Evolutionary conservation across 2,888 invertebrate species (phyloP).

Genomic region (Mantis religiosa): DNA sequence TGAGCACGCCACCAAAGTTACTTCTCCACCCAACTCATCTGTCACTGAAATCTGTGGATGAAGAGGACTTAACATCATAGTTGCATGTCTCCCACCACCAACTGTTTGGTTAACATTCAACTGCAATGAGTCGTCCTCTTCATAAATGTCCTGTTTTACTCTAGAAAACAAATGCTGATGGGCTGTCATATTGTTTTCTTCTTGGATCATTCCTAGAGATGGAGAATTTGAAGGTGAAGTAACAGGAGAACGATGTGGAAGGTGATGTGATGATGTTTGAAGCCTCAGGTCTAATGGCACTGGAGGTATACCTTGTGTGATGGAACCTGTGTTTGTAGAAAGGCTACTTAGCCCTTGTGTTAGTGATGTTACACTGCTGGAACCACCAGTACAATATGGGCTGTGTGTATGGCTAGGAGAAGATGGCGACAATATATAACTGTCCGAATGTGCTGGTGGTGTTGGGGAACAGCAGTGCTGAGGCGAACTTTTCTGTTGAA

Average conservation of each 20-base stretch:
- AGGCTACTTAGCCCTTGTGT: constrained; percentile 68
- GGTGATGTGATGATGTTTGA: constrained; percentile 24
- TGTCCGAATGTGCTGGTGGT: background rate
- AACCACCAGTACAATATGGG: background rate
- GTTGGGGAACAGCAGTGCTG: background rate
- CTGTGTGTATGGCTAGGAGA: background rate
- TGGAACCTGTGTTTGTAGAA: constrained; percentile 67
- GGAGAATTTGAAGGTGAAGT: constrained; percentile 48
- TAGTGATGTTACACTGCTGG: constrained; percentile 49
- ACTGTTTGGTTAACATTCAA: background rate
- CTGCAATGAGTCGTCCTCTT: background rate
- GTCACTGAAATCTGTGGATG: constrained; percentile 90
- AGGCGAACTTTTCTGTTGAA: background rate
- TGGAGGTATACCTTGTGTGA: constrained; percentile 65
- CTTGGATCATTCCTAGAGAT: constrained; percentile 73
- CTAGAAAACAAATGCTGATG: background rate
- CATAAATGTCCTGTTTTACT: background rate
- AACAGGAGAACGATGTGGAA: constrained; percentile 44
- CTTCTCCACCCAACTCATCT: constrained; percentile 82
- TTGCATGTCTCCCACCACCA: background rate
- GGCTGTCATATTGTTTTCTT: constrained; percentile 50
- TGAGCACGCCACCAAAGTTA: constrained; percentile 68
- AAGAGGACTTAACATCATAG: constrained; percentile 34
- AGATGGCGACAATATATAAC: background rate
- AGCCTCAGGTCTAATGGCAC: constrained; percentile 41